Percentiles rank a stretch among this genome's conserved stretches.
These are phyloP conservation scores for Ennomos fuscantarius DNA, from an alignment of 2,888 invertebrate species.

Conservation along the genomic window DNA sequence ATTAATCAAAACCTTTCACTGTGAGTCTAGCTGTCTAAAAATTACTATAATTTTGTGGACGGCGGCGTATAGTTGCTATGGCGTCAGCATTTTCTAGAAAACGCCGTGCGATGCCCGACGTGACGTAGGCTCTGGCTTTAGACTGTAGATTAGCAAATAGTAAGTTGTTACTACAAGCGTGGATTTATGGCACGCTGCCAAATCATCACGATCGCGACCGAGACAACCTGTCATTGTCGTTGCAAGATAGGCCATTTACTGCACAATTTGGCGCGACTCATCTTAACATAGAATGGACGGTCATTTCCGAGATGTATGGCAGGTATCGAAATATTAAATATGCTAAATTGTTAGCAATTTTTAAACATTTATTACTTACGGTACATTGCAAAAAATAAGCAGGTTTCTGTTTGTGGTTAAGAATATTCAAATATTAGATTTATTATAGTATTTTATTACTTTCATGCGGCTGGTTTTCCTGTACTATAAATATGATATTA, in stretches of 20 bases:
- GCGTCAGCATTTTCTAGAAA: constrained; percentile 54
- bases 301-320: constrained; percentile 44
- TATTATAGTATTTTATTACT: no score
- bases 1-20: neutral
- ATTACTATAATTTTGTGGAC: neutral
- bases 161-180: constrained; percentile 47
- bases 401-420: no score
- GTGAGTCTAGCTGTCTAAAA: neutral
- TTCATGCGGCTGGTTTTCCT: no score
- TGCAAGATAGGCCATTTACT: constrained; percentile 49
- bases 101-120: constrained; percentile 32
- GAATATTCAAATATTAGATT: no score
- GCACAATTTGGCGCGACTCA: constrained; percentile 49
- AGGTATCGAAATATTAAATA: constrained; percentile 1
- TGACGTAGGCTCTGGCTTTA: constrained; percentile 29
- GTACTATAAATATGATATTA: no score
- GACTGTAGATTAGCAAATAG: constrained; percentile 16
- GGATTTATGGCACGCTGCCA: constrained; percentile 64
- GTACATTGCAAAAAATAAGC: no score
- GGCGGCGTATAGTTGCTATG: constrained; percentile 30
- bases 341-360: neutral
- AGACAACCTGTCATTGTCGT: constrained; percentile 67
- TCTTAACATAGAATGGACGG: constrained; percentile 46
- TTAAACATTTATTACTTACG: no score
- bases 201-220: constrained; percentile 37